Evolutionary conservation across 2,888 invertebrate genomes (phyloP).

Genomic region (Epinotia ramella): DNA sequence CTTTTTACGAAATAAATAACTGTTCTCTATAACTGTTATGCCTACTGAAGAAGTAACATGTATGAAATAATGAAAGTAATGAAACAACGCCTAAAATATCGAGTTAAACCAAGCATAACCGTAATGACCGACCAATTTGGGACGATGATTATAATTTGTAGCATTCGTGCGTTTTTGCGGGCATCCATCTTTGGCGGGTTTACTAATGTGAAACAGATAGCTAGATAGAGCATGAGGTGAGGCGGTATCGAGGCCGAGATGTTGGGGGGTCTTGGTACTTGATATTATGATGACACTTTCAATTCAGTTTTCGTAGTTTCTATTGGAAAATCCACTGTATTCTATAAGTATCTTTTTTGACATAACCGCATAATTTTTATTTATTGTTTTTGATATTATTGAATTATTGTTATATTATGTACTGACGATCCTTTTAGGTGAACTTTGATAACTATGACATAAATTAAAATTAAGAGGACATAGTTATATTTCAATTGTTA

Average conservation of each 20-base stretch:
- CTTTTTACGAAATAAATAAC: too few relatives aligned
- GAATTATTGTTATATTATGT: too few relatives aligned
- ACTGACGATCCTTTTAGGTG: too few relatives aligned
- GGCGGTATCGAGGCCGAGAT: conserved; percentile 78
- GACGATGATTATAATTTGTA: conserved; percentile 38
- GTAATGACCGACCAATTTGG: conserved; percentile 38
- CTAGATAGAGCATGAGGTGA: conserved; percentile 71
- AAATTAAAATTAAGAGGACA: too few relatives aligned
- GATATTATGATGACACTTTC: conserved; percentile 5
- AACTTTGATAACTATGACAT: too few relatives aligned
- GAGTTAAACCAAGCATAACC: conserved; percentile 29
- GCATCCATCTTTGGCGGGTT: conserved; percentile 51
- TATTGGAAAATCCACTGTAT: too few relatives aligned
- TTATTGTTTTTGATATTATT: too few relatives aligned
- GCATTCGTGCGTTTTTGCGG: conserved; percentile 48
- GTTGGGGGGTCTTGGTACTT: conserved; percentile 62
- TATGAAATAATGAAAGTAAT: not conserved
- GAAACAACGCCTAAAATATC: conserved; percentile 18
- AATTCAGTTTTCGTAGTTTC: too few relatives aligned
- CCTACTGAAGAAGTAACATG: not conserved
- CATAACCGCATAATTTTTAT: too few relatives aligned
- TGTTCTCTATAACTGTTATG: too few relatives aligned
- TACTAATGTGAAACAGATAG: conserved; percentile 63
- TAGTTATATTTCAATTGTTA: too few relatives aligned
- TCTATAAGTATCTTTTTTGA: too few relatives aligned